These are phyloP conservation scores for Cotesia vestalis DNA, from an alignment of 1,140 invertebrate species.

Conservation along the genomic window DNA sequence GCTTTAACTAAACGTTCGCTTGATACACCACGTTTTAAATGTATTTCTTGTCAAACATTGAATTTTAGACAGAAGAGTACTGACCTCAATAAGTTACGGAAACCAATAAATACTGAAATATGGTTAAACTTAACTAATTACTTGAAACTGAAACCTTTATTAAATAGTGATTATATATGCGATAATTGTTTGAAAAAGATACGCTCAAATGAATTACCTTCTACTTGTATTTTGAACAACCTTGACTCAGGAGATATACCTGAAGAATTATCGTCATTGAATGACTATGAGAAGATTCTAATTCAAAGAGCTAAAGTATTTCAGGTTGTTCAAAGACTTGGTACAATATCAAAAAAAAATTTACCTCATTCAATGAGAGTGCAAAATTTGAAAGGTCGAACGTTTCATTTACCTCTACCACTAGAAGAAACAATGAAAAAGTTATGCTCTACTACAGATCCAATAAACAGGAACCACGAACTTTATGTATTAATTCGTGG, in stretches of 20 bases:
- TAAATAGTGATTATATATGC: conserved; percentile 37
- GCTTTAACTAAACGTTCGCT: conserved; percentile 8
- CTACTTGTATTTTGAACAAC: conserved; percentile 42
- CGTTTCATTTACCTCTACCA: conserved; percentile 52
- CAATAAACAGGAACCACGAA: conserved; percentile 42
- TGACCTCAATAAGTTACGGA: conserved; percentile 28
- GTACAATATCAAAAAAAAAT: conserved; percentile 7
- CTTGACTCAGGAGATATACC: conserved; percentile 29
- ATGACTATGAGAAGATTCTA: conserved; percentile 47
- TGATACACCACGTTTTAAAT: conserved; percentile 6
- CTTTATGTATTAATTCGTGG: conserved; percentile 38
- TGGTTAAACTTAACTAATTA: conserved; percentile 15
- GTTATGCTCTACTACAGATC: conserved; percentile 37
- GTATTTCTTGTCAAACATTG: conserved; percentile 20
- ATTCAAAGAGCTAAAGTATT: conserved; percentile 18
- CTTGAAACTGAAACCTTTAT: conserved; percentile 26
- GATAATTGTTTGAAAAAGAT: conserved; percentile 37
- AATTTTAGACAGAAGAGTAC: neutral
- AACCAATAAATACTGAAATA: neutral
- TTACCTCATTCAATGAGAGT: neutral
- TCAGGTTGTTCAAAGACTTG: conserved; percentile 3
- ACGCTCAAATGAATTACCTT: conserved; percentile 29
- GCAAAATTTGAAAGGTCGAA: conserved; percentile 3
- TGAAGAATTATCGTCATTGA: conserved; percentile 38
- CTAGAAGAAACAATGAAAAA: conserved; percentile 50